Percentiles rank a stretch among this genome's conserved stretches.
phyloP scores from a whole-genome alignment of 2,888 invertebrate species.

The Bembecia ichneumoniformis region DNA sequence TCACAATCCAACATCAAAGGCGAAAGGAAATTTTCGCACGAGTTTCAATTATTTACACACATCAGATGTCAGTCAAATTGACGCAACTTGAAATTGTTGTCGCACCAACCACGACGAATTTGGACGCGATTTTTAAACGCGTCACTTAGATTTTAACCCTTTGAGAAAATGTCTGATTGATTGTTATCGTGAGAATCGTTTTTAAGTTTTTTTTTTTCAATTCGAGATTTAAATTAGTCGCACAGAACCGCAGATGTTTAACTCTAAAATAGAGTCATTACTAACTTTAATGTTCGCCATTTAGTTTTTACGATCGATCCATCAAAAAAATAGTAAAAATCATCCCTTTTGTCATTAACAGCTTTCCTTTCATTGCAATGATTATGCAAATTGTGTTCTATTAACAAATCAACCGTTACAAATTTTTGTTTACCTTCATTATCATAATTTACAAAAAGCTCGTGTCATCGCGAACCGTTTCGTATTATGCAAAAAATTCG shows the following conservation, averaged over 20 bases:
- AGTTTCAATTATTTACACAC: slow-evolving; percentile 50
- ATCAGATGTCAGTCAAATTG: slow-evolving; percentile 59
- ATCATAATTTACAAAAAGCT: slow-evolving; percentile 57
- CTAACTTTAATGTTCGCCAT: slow-evolving; percentile 31
- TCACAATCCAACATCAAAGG: neutral
- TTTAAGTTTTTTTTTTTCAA: slow-evolving; percentile 12
- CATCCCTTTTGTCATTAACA: slow-evolving; percentile 41
- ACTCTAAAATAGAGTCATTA: slow-evolving; percentile 34
- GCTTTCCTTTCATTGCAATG: slow-evolving; percentile 27
- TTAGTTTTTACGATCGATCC: slow-evolving; percentile 52
- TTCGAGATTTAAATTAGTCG: slow-evolving; percentile 14
- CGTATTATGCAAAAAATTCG: slow-evolving; percentile 31
- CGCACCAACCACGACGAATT: slow-evolving; percentile 50
- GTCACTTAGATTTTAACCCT: slow-evolving; percentile 55
- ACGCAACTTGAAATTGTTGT: slow-evolving; percentile 45
- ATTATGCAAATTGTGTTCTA: slow-evolving; percentile 60
- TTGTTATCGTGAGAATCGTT: slow-evolving; percentile 39
- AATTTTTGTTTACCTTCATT: slow-evolving; percentile 67
- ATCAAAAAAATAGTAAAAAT: slow-evolving; percentile 58
- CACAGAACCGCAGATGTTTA: slow-evolving; percentile 42
- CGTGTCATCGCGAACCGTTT: slow-evolving; percentile 46
- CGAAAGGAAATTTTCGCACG: slow-evolving; percentile 45
- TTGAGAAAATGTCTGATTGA: slow-evolving; percentile 25
- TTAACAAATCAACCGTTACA: slow-evolving; percentile 71
- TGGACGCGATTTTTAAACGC: slow-evolving; percentile 57